Conservation (phyloP, 2,888 invertebrate species). For the Limnephilus rhombicus region DNA sequence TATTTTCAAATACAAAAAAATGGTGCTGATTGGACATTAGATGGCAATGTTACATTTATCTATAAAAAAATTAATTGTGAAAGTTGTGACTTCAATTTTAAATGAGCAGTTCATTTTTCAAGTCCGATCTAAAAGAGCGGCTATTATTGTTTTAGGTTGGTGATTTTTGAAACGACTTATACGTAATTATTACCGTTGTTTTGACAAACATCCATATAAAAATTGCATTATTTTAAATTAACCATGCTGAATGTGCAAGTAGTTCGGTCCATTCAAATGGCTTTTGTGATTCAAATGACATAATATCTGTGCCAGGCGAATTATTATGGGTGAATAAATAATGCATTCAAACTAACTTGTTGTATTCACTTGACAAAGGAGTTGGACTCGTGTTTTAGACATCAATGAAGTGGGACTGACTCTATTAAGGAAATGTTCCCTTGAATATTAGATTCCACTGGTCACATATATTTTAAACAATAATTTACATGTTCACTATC, state of each 20-base stretch:
- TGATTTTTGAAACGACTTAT: not conserved
- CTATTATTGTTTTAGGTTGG: too few relatives aligned
- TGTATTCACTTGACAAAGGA: conserved; percentile 14
- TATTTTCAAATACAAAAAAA: too few relatives aligned
- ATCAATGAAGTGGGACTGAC: not conserved
- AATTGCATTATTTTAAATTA: not conserved
- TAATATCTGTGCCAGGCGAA: conserved; percentile 9
- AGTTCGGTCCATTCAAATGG: not conserved
- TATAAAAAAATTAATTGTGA: too few relatives aligned
- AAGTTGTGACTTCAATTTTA: not conserved
- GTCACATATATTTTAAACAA: not conserved
- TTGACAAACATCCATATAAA: not conserved
- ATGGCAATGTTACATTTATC: too few relatives aligned
- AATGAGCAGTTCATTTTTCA: not conserved
- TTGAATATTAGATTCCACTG: not conserved
- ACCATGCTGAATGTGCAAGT: not conserved
- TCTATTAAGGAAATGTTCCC: not conserved
- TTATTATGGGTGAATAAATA: conserved; percentile 25
- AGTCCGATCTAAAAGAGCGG: too few relatives aligned
- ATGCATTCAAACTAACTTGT: conserved; percentile 24
- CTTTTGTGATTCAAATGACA: not conserved
- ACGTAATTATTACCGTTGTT: not conserved
- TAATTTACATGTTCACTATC: not conserved
- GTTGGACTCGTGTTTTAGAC: conserved; percentile 21
- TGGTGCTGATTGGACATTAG: too few relatives aligned